These are phyloP conservation scores for Channa argus DNA, from an alignment of 2,113 vertebrate genomes.

Conservation along the genomic window DNA sequence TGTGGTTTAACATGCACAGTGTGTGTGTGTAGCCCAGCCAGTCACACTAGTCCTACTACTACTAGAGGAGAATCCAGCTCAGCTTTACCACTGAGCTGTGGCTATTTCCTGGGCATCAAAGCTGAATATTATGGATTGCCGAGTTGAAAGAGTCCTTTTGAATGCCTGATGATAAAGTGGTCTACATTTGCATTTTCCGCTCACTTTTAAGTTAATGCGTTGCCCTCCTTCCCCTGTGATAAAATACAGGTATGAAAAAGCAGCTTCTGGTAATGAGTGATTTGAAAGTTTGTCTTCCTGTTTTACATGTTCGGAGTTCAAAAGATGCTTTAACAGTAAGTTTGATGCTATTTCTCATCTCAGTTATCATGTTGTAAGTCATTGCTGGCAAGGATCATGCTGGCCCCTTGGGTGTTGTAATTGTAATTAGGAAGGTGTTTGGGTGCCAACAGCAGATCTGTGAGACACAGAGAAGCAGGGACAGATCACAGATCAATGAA, in stretches of 20 bases:
- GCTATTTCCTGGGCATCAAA: conserved; percentile 67
- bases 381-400: conserved; percentile 36
- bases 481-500: conserved; percentile 34
- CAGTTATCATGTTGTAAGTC: conserved; percentile 43
- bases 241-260: conserved; percentile 59
- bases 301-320: conserved; percentile 55
- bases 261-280: conserved; percentile 44
- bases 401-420: conserved; percentile 56
- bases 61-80: conserved; percentile 48
- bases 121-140: conserved; percentile 70
- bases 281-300: conserved; percentile 58
- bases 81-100: conserved; percentile 32
- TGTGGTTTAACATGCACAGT: conserved; percentile 79
- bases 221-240: conserved; percentile 45
- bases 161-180: conserved; percentile 67
- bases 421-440: conserved; percentile 61
- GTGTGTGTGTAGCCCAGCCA: conserved; percentile 64
- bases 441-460: conserved; percentile 56
- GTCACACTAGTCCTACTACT: conserved; percentile 46
- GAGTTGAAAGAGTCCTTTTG: conserved; percentile 68
- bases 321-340: conserved; percentile 36
- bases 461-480: conserved; percentile 32
- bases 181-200: conserved; percentile 70
- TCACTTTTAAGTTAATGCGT: conserved; percentile 66
- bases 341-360: conserved; percentile 31